phyloP scores from a whole-genome alignment of 2,797 vertebrate genomes.

The Hippocampus kuda region DNA sequence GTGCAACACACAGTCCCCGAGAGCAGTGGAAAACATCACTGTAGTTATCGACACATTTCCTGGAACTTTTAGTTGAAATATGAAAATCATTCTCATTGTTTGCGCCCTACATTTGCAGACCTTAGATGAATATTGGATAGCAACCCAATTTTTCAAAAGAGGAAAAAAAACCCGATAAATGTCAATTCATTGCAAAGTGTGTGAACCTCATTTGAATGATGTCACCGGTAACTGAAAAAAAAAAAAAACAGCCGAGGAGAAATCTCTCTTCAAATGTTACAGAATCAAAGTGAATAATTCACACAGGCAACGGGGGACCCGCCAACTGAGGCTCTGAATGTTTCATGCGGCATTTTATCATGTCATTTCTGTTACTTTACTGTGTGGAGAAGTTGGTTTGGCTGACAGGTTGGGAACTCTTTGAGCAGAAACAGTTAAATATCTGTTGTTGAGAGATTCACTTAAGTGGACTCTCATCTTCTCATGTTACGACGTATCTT shows the following conservation, averaged over 20 bases:
- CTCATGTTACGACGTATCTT: neutral
- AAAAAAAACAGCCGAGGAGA: conserved; percentile 9
- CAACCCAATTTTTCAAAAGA: neutral
- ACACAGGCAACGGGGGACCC: conserved; percentile 39
- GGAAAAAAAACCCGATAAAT: neutral
- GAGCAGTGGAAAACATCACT: neutral
- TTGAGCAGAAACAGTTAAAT: neutral
- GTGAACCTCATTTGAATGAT: conserved; percentile 20
- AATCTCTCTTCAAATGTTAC: conserved; percentile 41
- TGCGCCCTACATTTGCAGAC: neutral
- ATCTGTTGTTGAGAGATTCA: neutral
- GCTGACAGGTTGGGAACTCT: neutral
- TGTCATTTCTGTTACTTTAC: conserved; percentile 49
- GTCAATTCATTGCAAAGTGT: conserved; percentile 16
- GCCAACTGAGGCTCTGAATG: conserved; percentile 50
- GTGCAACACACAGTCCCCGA: neutral
- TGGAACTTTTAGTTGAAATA: neutral
- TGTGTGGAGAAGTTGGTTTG: conserved; percentile 27
- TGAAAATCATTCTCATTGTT: neutral
- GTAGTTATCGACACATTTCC: neutral
- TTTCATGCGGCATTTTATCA: conserved; percentile 65
- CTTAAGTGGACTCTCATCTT: neutral
- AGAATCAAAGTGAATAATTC: conserved; percentile 70
- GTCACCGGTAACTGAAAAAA: conserved; percentile 10
- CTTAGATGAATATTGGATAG: neutral